Percentiles rank a stretch among this genome's conserved stretches.
Conservation (phyloP, 2,888 invertebrate species). For the Brachyptera putata region DNA sequence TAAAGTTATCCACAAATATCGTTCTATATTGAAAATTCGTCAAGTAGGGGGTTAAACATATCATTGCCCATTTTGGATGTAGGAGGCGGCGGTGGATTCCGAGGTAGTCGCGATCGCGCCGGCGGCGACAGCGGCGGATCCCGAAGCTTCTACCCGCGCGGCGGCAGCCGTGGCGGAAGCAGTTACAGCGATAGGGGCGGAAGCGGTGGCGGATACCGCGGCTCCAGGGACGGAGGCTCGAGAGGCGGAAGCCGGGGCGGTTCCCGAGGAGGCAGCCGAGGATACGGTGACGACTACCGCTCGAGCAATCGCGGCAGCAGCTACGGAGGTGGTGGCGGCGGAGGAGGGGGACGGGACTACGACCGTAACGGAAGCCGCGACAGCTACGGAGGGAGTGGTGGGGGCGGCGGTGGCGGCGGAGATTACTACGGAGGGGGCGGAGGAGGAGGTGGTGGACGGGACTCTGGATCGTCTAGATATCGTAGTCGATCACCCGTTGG, state of each 20-base stretch:
- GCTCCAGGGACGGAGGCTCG: slow-evolving; percentile 34
- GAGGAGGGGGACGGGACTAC: slow-evolving; percentile 43
- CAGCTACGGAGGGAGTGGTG: slow-evolving; percentile 38
- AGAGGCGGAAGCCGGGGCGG: slow-evolving; percentile 37
- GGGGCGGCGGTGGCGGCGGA: too few species aligned
- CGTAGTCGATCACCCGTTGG: slow-evolving; percentile 51
- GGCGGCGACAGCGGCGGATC: slow-evolving; percentile 48
- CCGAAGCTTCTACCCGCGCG: slow-evolving; percentile 44
- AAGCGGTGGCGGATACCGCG: slow-evolving; percentile 40
- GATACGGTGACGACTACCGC: slow-evolving; percentile 43
- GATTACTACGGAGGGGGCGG: slow-evolving; percentile 47
- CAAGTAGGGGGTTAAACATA: too few species aligned
- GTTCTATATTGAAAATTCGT: too few species aligned
- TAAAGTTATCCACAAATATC: too few species aligned
- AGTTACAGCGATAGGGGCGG: slow-evolving; percentile 48
- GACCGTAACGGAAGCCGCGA: slow-evolving; percentile 43
- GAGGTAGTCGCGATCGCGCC: slow-evolving; percentile 49
- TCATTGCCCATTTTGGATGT: too few species aligned
- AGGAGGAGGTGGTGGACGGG: slow-evolving; percentile 51
- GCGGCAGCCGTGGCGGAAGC: slow-evolving; percentile 48
- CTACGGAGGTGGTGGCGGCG: slow-evolving; percentile 41
- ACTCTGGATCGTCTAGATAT: slow-evolving; percentile 51
- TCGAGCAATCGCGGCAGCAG: slow-evolving; percentile 37
- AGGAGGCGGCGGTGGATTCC: slow-evolving; percentile 56
- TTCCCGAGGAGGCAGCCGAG: slow-evolving; percentile 42